Evolutionary conservation across 2,888 invertebrate species (phyloP).

Genomic region (Itoplectis maculator): DNA sequence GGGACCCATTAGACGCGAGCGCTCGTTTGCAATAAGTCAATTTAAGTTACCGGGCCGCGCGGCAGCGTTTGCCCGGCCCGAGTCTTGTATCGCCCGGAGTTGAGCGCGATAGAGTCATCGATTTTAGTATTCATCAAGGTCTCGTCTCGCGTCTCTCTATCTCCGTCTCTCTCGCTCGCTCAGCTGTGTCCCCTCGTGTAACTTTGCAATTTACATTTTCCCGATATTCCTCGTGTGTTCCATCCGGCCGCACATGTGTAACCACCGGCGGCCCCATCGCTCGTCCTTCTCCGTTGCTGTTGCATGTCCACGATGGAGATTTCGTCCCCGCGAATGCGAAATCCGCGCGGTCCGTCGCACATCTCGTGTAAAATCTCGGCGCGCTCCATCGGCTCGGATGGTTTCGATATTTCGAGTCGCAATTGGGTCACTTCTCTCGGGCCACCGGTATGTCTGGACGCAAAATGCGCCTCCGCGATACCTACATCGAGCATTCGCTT

Average conservation of each 20-base stretch:
- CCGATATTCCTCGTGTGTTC: constrained; percentile 20
- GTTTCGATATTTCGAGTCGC: constrained; percentile 40
- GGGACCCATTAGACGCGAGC: constrained; percentile 6
- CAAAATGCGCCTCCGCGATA: constrained; percentile 9
- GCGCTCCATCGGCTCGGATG: constrained; percentile 13
- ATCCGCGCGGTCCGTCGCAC: constrained; percentile 22
- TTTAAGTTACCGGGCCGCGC: constrained; percentile 14
- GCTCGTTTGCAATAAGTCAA: constrained; percentile 35
- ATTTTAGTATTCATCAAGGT: constrained; percentile 25
- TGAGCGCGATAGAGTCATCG: constrained; percentile 4
- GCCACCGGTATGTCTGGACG: background rate
- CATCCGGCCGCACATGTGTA: constrained; percentile 6
- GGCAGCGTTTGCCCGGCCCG: background rate
- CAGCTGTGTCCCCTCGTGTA: no score
- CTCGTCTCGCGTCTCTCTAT: no score
- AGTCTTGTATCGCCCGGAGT: background rate
- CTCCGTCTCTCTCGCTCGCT: no score
- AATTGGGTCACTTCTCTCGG: constrained; percentile 53
- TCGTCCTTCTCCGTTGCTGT: no score
- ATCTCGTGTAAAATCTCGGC: constrained; percentile 45
- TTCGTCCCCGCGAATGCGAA: constrained; percentile 10
- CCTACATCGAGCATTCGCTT: background rate
- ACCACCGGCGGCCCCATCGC: background rate
- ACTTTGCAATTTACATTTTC: constrained; percentile 27
- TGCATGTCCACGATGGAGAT: constrained; percentile 10